These are phyloP conservation scores for Carcina quercana DNA, from an alignment of 2,888 invertebrate species.

Conservation along the genomic window DNA sequence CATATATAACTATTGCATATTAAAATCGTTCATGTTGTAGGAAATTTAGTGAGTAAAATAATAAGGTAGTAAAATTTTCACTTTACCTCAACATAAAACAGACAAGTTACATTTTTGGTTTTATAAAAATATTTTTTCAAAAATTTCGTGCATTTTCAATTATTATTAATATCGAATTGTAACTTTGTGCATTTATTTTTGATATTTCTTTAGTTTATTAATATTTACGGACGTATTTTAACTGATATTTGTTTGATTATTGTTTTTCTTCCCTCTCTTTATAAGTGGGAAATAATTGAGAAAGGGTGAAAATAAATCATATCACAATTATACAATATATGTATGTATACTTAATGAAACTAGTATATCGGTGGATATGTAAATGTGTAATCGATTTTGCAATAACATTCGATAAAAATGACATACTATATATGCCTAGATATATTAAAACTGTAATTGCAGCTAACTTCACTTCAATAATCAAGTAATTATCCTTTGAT, in stretches of 20 bases:
- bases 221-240: no score
- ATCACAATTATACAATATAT: conserved; percentile 66
- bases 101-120: conserved; percentile 11
- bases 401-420: conserved; percentile 24
- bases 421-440: no score
- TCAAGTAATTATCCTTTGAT: no score
- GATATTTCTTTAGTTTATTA: background rate
- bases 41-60: conserved; percentile 47
- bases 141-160: conserved; percentile 27
- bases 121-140: background rate
- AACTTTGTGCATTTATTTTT: conserved; percentile 8
- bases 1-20: conserved; percentile 39
- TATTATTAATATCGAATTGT: background rate
- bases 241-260: no score
- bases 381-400: conserved; percentile 46
- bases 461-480: no score
- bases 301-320: conserved; percentile 60
- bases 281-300: conserved; percentile 4
- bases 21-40: conserved; percentile 67
- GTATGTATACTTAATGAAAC: conserved; percentile 42
- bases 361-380: conserved; percentile 41
- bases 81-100: conserved; percentile 21
- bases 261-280: no score
- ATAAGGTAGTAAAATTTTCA: conserved; percentile 45
- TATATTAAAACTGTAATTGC: no score